Evolutionary conservation across 2,888 invertebrate species (phyloP), one percentile per base, ranked within the genome.

Genomic region (Campoletis raptor): DNA sequence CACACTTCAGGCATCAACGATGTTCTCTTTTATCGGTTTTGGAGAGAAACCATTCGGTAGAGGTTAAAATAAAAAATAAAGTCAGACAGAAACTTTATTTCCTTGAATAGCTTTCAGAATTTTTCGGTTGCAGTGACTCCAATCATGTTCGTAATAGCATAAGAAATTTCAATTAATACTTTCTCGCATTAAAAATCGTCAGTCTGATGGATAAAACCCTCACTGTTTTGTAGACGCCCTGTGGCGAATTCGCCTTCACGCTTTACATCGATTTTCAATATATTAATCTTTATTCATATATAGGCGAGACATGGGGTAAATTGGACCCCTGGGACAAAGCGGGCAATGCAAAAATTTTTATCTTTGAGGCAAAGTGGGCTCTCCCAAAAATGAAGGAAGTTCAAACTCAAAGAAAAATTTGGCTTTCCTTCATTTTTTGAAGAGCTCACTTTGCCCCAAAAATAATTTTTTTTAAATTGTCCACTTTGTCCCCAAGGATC

Each of bases 111-210:
- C 80, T 72, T 64, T 45, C 15, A 9, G 10, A 66, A 57, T 73
- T 79, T 52, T 66, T 78, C 40, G 12, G 24, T 42, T 45, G 40
- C 78, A 67, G 21, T n/a, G 12, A 15, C 36, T 57, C 24, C 48
- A 61, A 79, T 79, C 79, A 30, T 10, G 18, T n/a, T 7, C 36
- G 48, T 72, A 73, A 67, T 18, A 42, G 18, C 30, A 45, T 21
- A 24, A 61, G 24, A 30, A 66, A 83, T 83, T 70, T 77, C 64
- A 64, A 83, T 83, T 83, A 77, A 70, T 40, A 70, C 12, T 42
- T 79, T 10, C 64, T 5, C 78, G 7, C 30, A 45, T 40, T 37
- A 21, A 48, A 67, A 66, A 67, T 67, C 2, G 37, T 8, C 0
- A n/a, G 2, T 4, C 52, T 36, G 24, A 70, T 52, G 12, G n/a